A percentile compares a stretch with the other conserved stretches of the same genome.
Conservation (phyloP, 2,113 vertebrate genomes). For the Eudyptes chrysolophus region DNA sequence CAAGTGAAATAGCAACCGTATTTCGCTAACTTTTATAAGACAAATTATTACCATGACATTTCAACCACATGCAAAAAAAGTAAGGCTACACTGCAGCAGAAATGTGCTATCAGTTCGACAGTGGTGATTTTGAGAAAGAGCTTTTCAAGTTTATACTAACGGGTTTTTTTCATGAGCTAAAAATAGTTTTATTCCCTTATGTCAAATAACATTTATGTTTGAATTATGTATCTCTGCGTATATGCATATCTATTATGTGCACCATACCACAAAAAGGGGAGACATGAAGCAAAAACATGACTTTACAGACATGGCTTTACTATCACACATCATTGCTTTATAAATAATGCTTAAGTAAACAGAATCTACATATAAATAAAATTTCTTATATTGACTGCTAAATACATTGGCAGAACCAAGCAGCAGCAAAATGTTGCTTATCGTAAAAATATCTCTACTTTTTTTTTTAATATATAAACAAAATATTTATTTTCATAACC, state of each 20-base stretch:
- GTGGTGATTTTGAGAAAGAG: background rate
- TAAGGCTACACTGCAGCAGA: background rate
- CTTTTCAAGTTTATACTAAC: slow-evolving; percentile 6
- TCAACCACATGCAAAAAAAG: background rate
- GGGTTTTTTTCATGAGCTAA: background rate
- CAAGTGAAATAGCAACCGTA: background rate
- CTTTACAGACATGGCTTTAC: slow-evolving; percentile 3
- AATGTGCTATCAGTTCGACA: background rate
- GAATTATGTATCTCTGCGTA: background rate
- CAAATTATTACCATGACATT: background rate
- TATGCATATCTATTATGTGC: background rate
- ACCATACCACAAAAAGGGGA: background rate
- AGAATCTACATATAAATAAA: slow-evolving; percentile 21
- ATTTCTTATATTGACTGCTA: background rate
- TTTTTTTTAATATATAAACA: slow-evolving; percentile 27
- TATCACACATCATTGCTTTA: background rate
- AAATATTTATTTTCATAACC: slow-evolving; percentile 5
- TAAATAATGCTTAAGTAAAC: slow-evolving; percentile 18
- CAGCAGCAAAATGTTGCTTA: background rate
- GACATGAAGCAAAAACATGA: background rate
- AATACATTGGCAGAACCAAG: slow-evolving; percentile 11
- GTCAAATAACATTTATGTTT: slow-evolving; percentile 21
- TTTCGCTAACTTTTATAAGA: background rate
- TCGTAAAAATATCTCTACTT: background rate
- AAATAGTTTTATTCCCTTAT: slow-evolving; percentile 42